phyloP scores from a whole-genome alignment of 1,140 invertebrate genomes.

The Drosophila truncata region DNA sequence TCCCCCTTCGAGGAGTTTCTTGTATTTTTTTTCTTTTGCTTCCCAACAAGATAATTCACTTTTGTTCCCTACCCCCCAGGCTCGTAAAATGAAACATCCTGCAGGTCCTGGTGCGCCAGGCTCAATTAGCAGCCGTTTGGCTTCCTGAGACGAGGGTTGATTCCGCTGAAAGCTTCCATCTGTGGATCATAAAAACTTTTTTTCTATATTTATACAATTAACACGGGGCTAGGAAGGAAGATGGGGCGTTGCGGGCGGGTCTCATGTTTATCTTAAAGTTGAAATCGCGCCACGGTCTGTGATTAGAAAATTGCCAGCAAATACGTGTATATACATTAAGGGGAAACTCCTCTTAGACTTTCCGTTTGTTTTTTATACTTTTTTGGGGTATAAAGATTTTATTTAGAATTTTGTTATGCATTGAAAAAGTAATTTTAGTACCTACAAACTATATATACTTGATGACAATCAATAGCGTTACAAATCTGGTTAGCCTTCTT shows the following conservation, averaged over 20 bases:
- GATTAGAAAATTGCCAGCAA: constrained; percentile 75
- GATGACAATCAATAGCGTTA: no score
- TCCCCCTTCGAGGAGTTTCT: constrained; percentile 14
- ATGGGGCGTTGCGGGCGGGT: constrained; percentile 4
- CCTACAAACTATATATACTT: no score
- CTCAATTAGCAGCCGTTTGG: constrained; percentile 70
- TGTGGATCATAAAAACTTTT: constrained; percentile 75
- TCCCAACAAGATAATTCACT: constrained; percentile 78
- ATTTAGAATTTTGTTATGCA: no score
- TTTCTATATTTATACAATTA: constrained; percentile 81
- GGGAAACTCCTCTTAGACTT: constrained; percentile 21
- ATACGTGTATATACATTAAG: constrained; percentile 65
- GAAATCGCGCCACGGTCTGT: constrained; percentile 54
- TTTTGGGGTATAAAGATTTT: no score
- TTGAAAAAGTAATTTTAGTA: no score
- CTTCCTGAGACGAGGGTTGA: constrained; percentile 66
- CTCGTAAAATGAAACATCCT: constrained; percentile 73
- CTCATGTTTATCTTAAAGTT: constrained; percentile 76
- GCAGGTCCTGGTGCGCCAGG: constrained; percentile 8
- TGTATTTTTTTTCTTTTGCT: not conserved
- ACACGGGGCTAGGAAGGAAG: constrained; percentile 37
- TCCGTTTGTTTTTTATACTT: constrained; percentile 5
- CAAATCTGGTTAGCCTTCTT: no score
- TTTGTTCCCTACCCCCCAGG: constrained; percentile 43
- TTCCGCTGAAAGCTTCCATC: constrained; percentile 60